Conservation (phyloP, 2,113 vertebrate genomes). For the Lagopus muta region DNA sequence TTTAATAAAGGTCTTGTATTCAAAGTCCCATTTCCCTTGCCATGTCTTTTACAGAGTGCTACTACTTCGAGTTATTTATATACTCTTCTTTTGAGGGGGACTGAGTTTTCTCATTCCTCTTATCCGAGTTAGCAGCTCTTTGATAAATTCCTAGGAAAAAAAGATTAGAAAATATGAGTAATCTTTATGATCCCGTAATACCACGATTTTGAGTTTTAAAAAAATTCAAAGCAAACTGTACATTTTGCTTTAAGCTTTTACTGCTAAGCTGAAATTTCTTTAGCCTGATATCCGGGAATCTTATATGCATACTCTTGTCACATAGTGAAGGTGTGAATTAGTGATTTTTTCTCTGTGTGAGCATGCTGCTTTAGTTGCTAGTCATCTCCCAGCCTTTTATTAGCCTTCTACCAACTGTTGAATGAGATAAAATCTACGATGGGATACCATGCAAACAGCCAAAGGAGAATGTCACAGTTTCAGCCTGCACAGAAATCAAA, state of each 20-base stretch:
- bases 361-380: background rate
- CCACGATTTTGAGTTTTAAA: background rate
- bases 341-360: background rate
- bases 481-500: background rate
- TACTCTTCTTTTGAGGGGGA: conserved; percentile 92
- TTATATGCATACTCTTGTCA: background rate
- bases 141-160: conserved; percentile 88
- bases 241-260: background rate
- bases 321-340: background rate
- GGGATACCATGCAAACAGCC: background rate
- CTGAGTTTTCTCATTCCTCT: conserved; percentile 97
- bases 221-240: background rate
- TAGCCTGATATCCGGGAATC: background rate
- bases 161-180: conserved; percentile 45
- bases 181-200: background rate
- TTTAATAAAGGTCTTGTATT: conserved; percentile 74
- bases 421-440: background rate
- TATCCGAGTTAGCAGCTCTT: conserved; percentile 93
- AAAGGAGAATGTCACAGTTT: background rate
- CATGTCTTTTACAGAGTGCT: conserved; percentile 60
- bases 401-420: background rate
- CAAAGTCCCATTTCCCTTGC: conserved; percentile 63
- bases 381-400: background rate
- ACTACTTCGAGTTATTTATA: conserved; percentile 80
- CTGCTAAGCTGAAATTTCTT: background rate